These are phyloP conservation scores for Pithys albifrons DNA, from an alignment of 2,113 vertebrate genomes.

Conservation along the genomic window DNA sequence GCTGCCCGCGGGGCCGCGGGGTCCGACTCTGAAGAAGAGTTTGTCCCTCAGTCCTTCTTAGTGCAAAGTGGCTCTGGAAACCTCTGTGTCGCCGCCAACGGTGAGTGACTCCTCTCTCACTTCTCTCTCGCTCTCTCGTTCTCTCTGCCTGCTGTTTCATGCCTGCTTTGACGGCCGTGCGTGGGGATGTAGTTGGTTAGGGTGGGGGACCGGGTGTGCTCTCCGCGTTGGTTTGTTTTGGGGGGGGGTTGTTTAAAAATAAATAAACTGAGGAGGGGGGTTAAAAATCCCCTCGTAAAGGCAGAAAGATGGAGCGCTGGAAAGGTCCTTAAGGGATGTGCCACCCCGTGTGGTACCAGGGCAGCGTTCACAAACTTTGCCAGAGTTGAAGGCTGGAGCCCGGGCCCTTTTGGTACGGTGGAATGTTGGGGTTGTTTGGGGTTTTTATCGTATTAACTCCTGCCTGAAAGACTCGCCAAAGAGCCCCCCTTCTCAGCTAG, in stretches of 20 bases:
- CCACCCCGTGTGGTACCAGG: accelerated
- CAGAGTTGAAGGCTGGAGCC: neutral
- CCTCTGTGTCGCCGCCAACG: conserved; percentile 86
- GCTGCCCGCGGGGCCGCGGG: conserved; percentile 91
- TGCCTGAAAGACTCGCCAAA: neutral
- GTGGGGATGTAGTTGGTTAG: neutral
- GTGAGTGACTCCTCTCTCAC: conserved; percentile 83
- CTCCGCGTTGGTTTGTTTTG: neutral
- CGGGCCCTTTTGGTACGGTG: accelerated
- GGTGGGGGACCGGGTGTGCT: neutral
- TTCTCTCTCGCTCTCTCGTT: neutral
- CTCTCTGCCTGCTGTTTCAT: conserved; percentile 34
- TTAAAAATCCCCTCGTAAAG: neutral
- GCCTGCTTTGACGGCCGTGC: neutral
- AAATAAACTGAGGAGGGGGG: neutral
- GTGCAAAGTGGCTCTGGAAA: conserved; percentile 95
- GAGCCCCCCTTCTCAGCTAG: too few relatives aligned
- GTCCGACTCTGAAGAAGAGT: conserved; percentile 98
- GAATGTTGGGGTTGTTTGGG: accelerated
- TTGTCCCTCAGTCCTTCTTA: conserved; percentile 96
- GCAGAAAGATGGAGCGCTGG: accelerated
- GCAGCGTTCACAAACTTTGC: neutral
- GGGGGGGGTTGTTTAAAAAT: neutral
- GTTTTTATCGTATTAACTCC: neutral
- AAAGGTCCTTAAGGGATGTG: neutral